phyloP scores from a whole-genome alignment of 64 coral and sea anemone genomes.

The Exaiptasia diaphana region DNA sequence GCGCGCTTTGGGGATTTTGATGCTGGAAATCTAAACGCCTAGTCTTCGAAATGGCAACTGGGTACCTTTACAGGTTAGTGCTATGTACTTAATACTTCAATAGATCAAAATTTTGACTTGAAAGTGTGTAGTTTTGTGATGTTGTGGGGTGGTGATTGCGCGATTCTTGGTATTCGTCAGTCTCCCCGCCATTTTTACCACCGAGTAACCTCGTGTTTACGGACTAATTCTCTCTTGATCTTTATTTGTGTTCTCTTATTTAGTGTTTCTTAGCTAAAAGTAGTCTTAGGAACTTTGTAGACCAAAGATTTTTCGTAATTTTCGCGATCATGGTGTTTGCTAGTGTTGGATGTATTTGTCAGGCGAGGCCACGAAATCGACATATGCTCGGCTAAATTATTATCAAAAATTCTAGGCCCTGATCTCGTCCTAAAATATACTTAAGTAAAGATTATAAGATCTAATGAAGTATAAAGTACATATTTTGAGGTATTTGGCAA shows the following conservation, averaged over 20 bases:
- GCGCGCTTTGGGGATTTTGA: constrained; percentile 58
- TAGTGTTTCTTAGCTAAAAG: neutral
- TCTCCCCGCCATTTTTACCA: constrained; percentile 63
- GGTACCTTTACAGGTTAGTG: constrained; percentile 73
- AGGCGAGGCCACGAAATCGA: neutral
- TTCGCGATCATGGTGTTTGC: neutral
- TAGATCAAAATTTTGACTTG: neutral
- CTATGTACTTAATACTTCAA: neutral
- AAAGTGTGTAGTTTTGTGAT: neutral
- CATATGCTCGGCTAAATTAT: no score
- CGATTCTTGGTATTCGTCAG: neutral
- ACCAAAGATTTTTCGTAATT: neutral
- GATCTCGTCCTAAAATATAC: no score
- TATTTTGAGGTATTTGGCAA: no score
- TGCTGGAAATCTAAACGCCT: constrained; percentile 19
- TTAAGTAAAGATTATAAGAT: no score
- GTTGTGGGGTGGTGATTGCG: neutral
- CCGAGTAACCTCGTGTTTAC: neutral
- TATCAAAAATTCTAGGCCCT: no score
- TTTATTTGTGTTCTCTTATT: neutral
- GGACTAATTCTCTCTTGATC: neutral
- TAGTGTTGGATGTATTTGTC: neutral
- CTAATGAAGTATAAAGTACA: no score
- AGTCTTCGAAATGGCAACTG: constrained; percentile 53
- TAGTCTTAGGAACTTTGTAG: neutral